Percentiles rank a stretch among this genome's conserved stretches.
phyloP scores from a whole-genome alignment of 2,888 invertebrate genomes.

The Gandaritis pyraliata region DNA sequence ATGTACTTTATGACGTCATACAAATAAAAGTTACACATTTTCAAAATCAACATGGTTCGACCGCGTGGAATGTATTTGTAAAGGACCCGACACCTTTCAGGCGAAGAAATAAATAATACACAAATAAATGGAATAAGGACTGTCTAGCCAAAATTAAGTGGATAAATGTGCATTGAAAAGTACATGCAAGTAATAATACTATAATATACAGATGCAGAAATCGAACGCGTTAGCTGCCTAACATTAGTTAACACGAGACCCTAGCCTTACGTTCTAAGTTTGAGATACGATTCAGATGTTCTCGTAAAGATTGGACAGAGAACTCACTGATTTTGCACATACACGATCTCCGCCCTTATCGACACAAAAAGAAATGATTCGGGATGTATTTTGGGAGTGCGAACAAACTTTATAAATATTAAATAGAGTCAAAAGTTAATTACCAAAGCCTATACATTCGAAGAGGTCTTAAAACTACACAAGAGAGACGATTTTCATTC shows the following conservation, averaged over 20 bases:
- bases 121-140: slow-evolving; percentile 55
- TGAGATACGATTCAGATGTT: slow-evolving; percentile 62
- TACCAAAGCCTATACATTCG: slow-evolving; percentile 45
- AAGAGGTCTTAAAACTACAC: slow-evolving; percentile 43
- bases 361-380: slow-evolving; percentile 27
- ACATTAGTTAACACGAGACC: slow-evolving; percentile 80
- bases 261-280: slow-evolving; percentile 75
- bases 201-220: slow-evolving; percentile 64
- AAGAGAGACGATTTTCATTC: slow-evolving; percentile 43
- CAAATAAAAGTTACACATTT: slow-evolving; percentile 37
- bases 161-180: slow-evolving; percentile 50
- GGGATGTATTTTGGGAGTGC: slow-evolving; percentile 38
- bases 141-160: slow-evolving; percentile 44
- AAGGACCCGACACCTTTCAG: slow-evolving; percentile 83
- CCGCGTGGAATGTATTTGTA: slow-evolving; percentile 80
- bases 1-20: slow-evolving; percentile 25
- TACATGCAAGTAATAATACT: slow-evolving; percentile 32
- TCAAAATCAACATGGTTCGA: slow-evolving; percentile 77
- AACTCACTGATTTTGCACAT: slow-evolving; percentile 7
- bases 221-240: slow-evolving; percentile 78
- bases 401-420: slow-evolving; percentile 41
- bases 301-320: slow-evolving; percentile 23
- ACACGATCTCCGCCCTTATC: slow-evolving; percentile 23
- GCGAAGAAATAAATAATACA: slow-evolving; percentile 68
- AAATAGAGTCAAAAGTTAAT: slow-evolving; percentile 38